A percentile compares a stretch with the other conserved stretches of the same genome.
phyloP scores from a whole-genome alignment of 2,113 vertebrate genomes.

The Aegithalos caudatus region DNA sequence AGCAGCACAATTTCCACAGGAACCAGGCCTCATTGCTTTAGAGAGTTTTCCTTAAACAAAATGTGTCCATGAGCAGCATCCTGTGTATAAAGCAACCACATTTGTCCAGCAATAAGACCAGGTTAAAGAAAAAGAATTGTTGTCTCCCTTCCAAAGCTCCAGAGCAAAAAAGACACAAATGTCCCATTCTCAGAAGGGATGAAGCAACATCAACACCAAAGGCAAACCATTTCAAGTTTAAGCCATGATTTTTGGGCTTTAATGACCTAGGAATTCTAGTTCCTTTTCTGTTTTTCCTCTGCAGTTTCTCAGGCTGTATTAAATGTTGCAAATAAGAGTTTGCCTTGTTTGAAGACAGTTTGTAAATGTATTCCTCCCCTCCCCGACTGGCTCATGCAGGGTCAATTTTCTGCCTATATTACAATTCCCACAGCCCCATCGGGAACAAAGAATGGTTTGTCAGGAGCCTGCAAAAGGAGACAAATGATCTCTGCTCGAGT shows the following conservation, averaged over 20 bases:
- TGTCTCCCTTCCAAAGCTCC: not conserved
- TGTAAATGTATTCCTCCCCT: not conserved
- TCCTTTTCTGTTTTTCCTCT: not conserved
- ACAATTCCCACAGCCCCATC: conserved; percentile 5
- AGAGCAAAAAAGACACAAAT: not conserved
- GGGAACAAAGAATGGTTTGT: not conserved
- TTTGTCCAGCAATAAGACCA: not conserved
- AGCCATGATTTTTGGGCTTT: not conserved
- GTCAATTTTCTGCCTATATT: conserved; percentile 39
- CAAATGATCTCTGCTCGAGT: conserved; percentile 45
- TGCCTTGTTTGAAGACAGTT: not conserved
- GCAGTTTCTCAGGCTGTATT: not conserved
- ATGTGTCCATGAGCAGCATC: not conserved
- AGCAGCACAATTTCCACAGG: not conserved
- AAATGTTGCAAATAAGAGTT: not conserved
- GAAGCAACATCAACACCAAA: not conserved
- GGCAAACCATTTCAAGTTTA: not conserved
- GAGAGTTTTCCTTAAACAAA: not conserved
- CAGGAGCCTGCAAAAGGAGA: conserved; percentile 46
- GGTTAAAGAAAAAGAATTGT: not conserved
- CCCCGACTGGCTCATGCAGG: not conserved
- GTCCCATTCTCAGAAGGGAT: not conserved
- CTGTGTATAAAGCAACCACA: not conserved
- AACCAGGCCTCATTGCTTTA: not conserved
- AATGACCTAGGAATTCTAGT: not conserved